These are phyloP conservation scores for Tetraneura akinire DNA, from an alignment of 1,140 invertebrate genomes.

Conservation along the genomic window DNA sequence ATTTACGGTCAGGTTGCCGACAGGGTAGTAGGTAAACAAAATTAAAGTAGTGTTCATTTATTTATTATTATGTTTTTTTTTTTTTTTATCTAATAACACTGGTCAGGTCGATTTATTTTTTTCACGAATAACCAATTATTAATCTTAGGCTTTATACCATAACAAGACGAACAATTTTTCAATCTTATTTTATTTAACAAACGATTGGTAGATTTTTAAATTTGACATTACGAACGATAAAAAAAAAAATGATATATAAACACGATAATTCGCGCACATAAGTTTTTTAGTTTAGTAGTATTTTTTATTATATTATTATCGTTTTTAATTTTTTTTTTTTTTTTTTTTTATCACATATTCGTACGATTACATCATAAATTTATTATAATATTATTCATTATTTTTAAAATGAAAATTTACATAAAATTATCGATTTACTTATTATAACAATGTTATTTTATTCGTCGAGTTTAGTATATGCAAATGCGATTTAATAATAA, in stretches of 20 bases:
- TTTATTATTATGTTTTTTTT: constrained; percentile 7
- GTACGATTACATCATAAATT: too few relatives aligned
- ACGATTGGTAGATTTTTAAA: too few relatives aligned
- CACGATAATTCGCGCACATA: too few relatives aligned
- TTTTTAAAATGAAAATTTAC: constrained; percentile 1
- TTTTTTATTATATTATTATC: too few relatives aligned
- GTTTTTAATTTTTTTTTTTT: too few relatives aligned
- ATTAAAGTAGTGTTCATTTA: constrained; percentile 1
- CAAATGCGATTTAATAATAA: not conserved
- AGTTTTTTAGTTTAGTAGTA: too few relatives aligned
- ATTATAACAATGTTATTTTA: not conserved
- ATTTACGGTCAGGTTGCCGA: not conserved
- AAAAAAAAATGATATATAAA: too few relatives aligned
- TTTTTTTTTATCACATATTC: too few relatives aligned
- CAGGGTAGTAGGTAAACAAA: not conserved
- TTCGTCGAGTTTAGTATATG: not conserved
- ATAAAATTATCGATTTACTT: not conserved
- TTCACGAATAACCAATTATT: not conserved
- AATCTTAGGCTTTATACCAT: too few relatives aligned
- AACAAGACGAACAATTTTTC: too few relatives aligned
- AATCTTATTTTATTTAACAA: too few relatives aligned
- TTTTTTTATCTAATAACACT: not conserved
- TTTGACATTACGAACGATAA: too few relatives aligned
- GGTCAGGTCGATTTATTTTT: not conserved
- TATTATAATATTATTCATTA: not conserved